phyloP scores from a whole-genome alignment of 2,113 vertebrate species.

The Chlorodrepanis virens region DNA sequence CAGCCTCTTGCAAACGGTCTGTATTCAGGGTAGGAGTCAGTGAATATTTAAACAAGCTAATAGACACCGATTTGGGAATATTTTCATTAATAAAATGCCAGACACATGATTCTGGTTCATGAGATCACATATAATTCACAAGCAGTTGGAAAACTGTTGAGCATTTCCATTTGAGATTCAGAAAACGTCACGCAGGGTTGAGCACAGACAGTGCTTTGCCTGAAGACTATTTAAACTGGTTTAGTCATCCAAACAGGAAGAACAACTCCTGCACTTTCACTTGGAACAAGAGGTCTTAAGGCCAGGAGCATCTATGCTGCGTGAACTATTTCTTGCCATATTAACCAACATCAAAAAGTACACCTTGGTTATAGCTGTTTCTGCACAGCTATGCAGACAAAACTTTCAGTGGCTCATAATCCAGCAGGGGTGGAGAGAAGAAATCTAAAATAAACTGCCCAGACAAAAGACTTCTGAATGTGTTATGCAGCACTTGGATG shows the following conservation, averaged over 20 bases:
- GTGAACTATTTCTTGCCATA: neutral
- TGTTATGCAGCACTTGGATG: neutral
- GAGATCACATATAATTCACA: neutral
- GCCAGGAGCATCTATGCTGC: neutral
- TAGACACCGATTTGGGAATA: slow-evolving; percentile 33
- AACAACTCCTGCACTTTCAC: neutral
- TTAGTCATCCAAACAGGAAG: slow-evolving; percentile 18
- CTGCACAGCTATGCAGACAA: neutral
- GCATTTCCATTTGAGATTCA: neutral
- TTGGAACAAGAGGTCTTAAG: slow-evolving; percentile 9
- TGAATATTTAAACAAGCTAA: slow-evolving; percentile 42
- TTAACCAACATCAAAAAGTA: neutral
- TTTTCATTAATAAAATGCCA: slow-evolving; percentile 43
- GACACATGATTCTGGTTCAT: neutral
- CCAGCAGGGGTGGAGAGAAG: neutral
- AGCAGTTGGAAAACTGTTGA: neutral
- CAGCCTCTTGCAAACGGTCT: slow-evolving; percentile 24
- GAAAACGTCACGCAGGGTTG: neutral
- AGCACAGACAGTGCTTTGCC: slow-evolving; percentile 19
- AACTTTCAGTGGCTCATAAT: neutral
- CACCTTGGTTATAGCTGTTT: neutral
- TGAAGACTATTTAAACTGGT: slow-evolving; percentile 19
- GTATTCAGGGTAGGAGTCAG: neutral
- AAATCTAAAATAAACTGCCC: neutral
- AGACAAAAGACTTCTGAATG: neutral